phyloP scores from a whole-genome alignment of 2,888 invertebrate genomes.

The Microchrysa polita region DNA sequence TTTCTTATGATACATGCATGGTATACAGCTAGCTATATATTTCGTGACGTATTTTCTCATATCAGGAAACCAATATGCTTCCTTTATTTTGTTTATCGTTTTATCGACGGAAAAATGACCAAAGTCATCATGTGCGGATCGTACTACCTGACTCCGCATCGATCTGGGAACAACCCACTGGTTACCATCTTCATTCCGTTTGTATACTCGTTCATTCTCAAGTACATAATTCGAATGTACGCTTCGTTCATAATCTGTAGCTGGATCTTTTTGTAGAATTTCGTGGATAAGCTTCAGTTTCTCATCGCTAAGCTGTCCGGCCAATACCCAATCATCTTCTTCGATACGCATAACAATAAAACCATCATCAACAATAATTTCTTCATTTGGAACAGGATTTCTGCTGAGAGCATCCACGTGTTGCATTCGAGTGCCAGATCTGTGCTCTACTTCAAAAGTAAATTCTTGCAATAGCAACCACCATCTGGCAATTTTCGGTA shows the following conservation, averaged over 20 bases:
- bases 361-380: neutral
- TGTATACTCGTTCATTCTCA: no score
- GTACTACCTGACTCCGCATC: no score
- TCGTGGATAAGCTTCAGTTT: slow-evolving; percentile 47
- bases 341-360: slow-evolving; percentile 30
- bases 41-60: no score
- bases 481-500: slow-evolving; percentile 53
- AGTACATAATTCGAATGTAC: slow-evolving; percentile 48
- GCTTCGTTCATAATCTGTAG: slow-evolving; percentile 23
- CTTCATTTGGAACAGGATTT: slow-evolving; percentile 43
- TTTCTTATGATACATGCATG: no score
- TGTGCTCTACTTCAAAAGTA: slow-evolving; percentile 48
- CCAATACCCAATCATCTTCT: slow-evolving; percentile 51
- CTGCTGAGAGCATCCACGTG: slow-evolving; percentile 51
- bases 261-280: slow-evolving; percentile 37
- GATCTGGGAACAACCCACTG: no score
- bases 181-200: no score
- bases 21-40: no score
- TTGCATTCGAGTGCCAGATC: slow-evolving; percentile 45
- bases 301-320: slow-evolving; percentile 52
- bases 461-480: slow-evolving; percentile 52
- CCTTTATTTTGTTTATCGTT: no score
- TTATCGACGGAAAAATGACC: no score
- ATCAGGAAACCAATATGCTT: no score
- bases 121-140: no score